Percentiles rank a stretch among this genome's conserved stretches.
Evolutionary conservation across 2,797 vertebrate genomes (phyloP).

Genomic region (Silurus aristotelis): DNA sequence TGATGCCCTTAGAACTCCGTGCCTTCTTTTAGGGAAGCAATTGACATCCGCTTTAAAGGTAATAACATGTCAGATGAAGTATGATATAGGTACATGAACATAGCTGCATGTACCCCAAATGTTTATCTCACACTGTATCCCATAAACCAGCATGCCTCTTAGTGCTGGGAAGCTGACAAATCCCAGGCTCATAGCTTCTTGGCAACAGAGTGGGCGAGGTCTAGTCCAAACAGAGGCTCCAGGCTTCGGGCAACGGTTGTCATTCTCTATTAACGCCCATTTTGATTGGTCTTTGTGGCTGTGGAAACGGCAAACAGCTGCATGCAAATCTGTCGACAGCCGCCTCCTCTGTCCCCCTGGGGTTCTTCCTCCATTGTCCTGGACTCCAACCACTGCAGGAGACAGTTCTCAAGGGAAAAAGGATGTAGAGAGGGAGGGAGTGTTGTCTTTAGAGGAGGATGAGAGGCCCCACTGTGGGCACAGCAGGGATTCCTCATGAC

Average conservation of each 20-base stretch:
- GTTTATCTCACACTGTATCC: not conserved
- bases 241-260: slow-evolving; percentile 83
- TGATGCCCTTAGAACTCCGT: not conserved
- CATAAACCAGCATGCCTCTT: not conserved
- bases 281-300: slow-evolving; percentile 89
- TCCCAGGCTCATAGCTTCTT: slow-evolving; percentile 58
- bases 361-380: slow-evolving; percentile 86
- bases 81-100: not conserved
- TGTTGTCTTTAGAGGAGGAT: slow-evolving; percentile 83
- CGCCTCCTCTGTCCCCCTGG: slow-evolving; percentile 68
- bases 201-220: slow-evolving; percentile 63
- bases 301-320: slow-evolving; percentile 95
- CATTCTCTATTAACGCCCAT: slow-evolving; percentile 85
- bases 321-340: slow-evolving; percentile 86
- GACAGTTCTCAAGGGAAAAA: slow-evolving; percentile 77
- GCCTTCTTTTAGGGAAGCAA: not conserved
- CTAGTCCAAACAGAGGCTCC: slow-evolving; percentile 67
- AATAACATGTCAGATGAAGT: not conserved
- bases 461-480: slow-evolving; percentile 79
- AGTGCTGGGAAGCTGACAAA: slow-evolving; percentile 32
- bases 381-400: slow-evolving; percentile 83
- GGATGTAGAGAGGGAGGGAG: slow-evolving; percentile 24
- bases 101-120: not conserved
- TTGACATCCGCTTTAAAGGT: not conserved
- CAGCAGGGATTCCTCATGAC: slow-evolving; percentile 77